Base-by-base conservation (phyloP, 2,797 vertebrate genomes). In the Heteromormyrus szaboi region DNA sequence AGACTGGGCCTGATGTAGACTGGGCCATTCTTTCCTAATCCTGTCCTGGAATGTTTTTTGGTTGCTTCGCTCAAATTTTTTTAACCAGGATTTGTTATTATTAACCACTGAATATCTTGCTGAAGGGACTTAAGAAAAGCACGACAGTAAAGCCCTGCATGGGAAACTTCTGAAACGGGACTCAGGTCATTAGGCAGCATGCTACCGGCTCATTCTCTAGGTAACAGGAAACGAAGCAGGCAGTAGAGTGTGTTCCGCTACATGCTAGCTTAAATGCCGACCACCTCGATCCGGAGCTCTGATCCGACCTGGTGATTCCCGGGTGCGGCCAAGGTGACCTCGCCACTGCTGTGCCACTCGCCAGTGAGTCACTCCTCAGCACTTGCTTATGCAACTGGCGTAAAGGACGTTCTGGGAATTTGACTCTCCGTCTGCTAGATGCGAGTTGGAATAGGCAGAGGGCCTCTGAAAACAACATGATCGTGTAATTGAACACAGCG, bases 391-490 rank as follows among this genome's bases (percentile, higher is more conserved):
- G 11, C 50, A 2, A 29, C n/a, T 12, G n/a, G 25, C 7, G 6
- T n/a, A 19, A 86, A 87, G 54, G 41, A 65, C 17, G 41, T 46
- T 11, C 7, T 48, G 50, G 51, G 86, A 56, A 46, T 46, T 17
- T 14, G 14, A 65, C 56, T 87, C 85, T 9, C 22, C 9, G 25
- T 46, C 54, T 48, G 54, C 54, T 59, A 33, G n/a, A 59, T 2
- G 81, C 81, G 59, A 90, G 79, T 79, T 76, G 87, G 81, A 88
- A 68, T 59, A 76, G 86, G 29, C 25, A 48, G 76, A 85, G 46
- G n/a, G 81, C 41, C 87, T 65, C 46, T 11, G 81, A 56, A 88
- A 88, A 89, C 62, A 76, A 25, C 56, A 48, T 33, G 22, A 51
- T 54, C 4, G 59, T 9, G 22, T 85, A 72, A 72, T 88, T 90